Evolutionary conservation across 2,888 invertebrate genomes (phyloP).

Genomic region (Erebia epiphron): DNA sequence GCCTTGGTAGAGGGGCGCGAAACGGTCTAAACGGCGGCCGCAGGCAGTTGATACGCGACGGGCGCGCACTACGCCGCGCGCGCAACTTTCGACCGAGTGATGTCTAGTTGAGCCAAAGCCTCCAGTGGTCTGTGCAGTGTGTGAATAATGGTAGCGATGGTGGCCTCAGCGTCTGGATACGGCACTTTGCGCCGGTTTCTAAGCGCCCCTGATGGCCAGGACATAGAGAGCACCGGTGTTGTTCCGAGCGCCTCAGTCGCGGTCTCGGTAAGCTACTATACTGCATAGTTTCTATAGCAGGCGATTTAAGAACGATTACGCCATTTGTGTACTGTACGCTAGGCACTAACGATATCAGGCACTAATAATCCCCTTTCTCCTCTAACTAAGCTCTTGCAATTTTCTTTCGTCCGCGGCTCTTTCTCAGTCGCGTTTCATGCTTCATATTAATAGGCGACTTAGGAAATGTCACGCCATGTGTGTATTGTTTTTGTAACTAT

Average conservation of each 20-base stretch:
- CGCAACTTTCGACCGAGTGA: slow-evolving; percentile 53
- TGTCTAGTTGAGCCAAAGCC: slow-evolving; percentile 53
- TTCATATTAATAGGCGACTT: too few species aligned
- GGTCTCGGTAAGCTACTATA: slow-evolving; percentile 70
- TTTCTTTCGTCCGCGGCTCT: too few species aligned
- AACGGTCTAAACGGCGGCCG: slow-evolving; percentile 38
- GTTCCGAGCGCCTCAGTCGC: slow-evolving; percentile 72
- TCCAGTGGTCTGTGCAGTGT: slow-evolving; percentile 60
- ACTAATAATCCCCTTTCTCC: too few species aligned
- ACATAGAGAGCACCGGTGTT: slow-evolving; percentile 55
- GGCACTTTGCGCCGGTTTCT: slow-evolving; percentile 79
- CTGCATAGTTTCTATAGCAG: neutral
- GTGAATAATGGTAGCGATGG: slow-evolving; percentile 77
- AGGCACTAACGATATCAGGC: too few species aligned
- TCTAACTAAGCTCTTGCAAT: too few species aligned
- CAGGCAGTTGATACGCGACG: slow-evolving; percentile 65
- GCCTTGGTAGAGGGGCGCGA: slow-evolving; percentile 56
- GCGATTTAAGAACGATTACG: slow-evolving; percentile 39
- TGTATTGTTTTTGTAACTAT: too few species aligned
- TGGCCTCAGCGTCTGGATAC: slow-evolving; percentile 78
- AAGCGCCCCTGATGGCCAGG: slow-evolving; percentile 74
- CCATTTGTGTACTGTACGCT: neutral
- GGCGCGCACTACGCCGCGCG: slow-evolving; percentile 65
- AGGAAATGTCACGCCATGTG: too few species aligned
- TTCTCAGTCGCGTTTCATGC: too few species aligned